Percentiles rank a stretch among this genome's conserved stretches.
Evolutionary conservation across 1,140 invertebrate species (phyloP).

Genomic region (Zaprionus tsacasi): DNA sequence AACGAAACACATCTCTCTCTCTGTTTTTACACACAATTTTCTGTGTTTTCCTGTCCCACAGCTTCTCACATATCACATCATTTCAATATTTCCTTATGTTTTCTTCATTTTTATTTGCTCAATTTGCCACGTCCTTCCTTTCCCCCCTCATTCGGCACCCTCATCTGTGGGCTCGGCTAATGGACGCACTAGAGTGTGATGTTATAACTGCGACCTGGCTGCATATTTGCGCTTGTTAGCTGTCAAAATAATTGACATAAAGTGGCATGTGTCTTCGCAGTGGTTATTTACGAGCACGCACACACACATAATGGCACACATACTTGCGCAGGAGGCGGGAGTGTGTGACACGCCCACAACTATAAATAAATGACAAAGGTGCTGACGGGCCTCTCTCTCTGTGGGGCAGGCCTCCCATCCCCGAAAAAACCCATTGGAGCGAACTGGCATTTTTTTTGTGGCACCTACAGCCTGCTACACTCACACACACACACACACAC

Average conservation of each 20-base stretch:
- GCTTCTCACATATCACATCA: background rate
- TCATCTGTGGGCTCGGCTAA: background rate
- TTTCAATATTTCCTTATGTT: constrained; percentile 1
- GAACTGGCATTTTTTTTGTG: constrained; percentile 32
- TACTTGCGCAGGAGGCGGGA: background rate
- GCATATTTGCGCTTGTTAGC: constrained; percentile 78
- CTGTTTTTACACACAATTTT: no score
- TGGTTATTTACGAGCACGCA: constrained; percentile 72
- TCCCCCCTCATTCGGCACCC: background rate
- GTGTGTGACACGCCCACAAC: constrained; percentile 52
- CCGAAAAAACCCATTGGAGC: background rate
- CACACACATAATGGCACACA: constrained; percentile 2
- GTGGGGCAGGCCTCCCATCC: background rate
- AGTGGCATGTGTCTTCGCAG: constrained; percentile 77
- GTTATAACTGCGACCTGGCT: constrained; percentile 69
- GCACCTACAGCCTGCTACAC: constrained; percentile 29
- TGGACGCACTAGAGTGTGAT: constrained; percentile 46
- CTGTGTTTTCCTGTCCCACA: no score
- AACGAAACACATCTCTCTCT: no score
- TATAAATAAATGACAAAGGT: constrained; percentile 72
- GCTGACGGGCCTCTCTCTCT: constrained; percentile 29
- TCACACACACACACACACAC: background rate
- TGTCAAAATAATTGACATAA: constrained; percentile 82
- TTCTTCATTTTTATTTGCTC: background rate
- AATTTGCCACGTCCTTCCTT: background rate